Conservation (phyloP, 2,113 vertebrate genomes). For the Toxotes jaculatrix region DNA sequence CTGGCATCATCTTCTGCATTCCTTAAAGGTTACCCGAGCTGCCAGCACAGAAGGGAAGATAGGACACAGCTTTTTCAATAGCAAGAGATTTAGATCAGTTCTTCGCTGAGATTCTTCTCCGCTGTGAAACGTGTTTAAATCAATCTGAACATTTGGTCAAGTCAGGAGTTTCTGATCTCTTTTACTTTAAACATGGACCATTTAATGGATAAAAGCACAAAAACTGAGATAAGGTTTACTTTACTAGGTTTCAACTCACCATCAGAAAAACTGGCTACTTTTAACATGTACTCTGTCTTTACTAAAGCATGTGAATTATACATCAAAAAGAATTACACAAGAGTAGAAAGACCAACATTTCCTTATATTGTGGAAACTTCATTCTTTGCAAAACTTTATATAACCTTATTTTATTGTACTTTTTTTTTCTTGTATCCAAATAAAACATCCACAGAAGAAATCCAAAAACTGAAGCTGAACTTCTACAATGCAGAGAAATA, state of each 20-base stretch:
- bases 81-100: conserved; percentile 49
- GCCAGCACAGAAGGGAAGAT: conserved; percentile 55
- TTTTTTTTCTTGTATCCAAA: neutral
- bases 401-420: neutral
- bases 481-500: neutral
- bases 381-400: conserved; percentile 7
- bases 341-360: conserved; percentile 3
- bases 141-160: neutral
- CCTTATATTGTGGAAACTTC: neutral
- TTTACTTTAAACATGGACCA: neutral
- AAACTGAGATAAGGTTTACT: neutral
- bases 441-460: neutral
- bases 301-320: neutral
- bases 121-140: conserved; percentile 30
- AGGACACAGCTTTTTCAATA: conserved; percentile 55
- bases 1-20: conserved; percentile 78
- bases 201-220: conserved; percentile 2
- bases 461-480: neutral
- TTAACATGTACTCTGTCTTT: neutral
- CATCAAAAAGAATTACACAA: neutral
- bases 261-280: neutral
- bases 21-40: conserved; percentile 75
- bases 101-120: neutral
- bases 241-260: neutral
- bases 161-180: conserved; percentile 5